Evolutionary conservation across 2,797 vertebrate species (phyloP).

Genomic region (Coregonus suidteri): DNA sequence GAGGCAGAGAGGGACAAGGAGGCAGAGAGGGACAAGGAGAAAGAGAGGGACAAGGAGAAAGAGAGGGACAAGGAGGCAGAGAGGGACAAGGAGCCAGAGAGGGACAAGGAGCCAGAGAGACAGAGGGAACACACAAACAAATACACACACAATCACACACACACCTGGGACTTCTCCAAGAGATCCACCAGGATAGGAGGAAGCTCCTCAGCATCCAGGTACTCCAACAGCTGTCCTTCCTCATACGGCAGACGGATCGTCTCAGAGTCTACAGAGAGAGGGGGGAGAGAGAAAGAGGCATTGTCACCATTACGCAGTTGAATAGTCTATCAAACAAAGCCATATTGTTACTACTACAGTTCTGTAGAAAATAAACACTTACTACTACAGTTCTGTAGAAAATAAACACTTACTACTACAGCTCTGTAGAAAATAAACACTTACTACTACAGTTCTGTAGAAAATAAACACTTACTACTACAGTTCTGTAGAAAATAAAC

Average conservation of each 20-base stretch:
- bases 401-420: too few relatives aligned
- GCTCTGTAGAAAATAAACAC: too few relatives aligned
- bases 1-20: too few relatives aligned
- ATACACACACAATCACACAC: neutral
- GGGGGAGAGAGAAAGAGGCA: neutral
- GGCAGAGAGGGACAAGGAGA: too few relatives aligned
- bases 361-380: too few relatives aligned
- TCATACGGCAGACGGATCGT: slow-evolving; percentile 97
- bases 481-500: too few relatives aligned
- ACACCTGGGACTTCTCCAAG: slow-evolving; percentile 97
- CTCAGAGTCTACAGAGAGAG: slow-evolving; percentile 86
- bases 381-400: too few relatives aligned
- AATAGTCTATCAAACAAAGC: neutral
- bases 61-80: neutral
- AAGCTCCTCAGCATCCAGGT: slow-evolving; percentile 95
- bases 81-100: neutral
- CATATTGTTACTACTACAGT: too few relatives aligned
- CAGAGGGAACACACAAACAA: neutral
- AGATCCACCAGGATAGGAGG: slow-evolving; percentile 98
- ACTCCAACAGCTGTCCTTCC: slow-evolving; percentile 95
- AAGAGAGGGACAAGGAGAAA: too few relatives aligned
- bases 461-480: too few relatives aligned
- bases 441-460: too few relatives aligned
- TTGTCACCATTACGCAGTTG: neutral
- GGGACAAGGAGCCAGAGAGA: neutral